Base-by-base conservation (phyloP, 1,140 invertebrate species). In the Cataglyphis hispanica region DNA sequence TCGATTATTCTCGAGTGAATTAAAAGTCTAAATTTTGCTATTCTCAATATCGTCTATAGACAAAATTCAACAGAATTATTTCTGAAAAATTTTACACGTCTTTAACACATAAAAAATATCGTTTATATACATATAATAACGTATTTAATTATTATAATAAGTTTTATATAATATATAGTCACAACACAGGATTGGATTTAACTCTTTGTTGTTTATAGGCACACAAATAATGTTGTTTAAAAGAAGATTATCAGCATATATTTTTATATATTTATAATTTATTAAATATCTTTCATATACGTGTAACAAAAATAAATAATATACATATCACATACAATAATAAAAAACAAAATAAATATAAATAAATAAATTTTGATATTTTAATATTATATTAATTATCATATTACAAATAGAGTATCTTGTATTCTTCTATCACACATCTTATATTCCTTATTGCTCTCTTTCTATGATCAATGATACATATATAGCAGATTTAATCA, bases 51-150 rank as follows among this genome's bases (percentile, higher is more conserved):
- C 53, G 19, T 69, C 43, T 84, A 67, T 67, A 46, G 2, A 86
- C 25, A 81, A 46, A 67, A 50, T 70, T 86, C 43, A 91, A 90
- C 72, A 66, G 74, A 72, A 61, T 56, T 67, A 89, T 16, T 31
- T 74, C 86, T 78, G 58, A 87, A 87, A 90, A 89, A 91, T 90
- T 86, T 46, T 91, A 87, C 40, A 87, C 91, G 53, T 89, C 84
- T 91, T 86, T 78, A 67, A 90, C 40, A 76, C 40, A 76, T 72
- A 89, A 88, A 74, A 84, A 74, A 84, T 87, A 85, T 53, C 75
- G 77, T 91, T 90, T 88, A 87, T 88, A 87, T 84, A 89, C 80
- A 88, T 75, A 88, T 75, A 78, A 43, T 87, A 89, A 90, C 43
- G 13, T 67, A 22, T 66, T 43, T 19, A 66, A 53, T 53, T 19